phyloP scores from a whole-genome alignment of 2,888 invertebrate genomes.

The Thysanoteuthis rhombus region DNA sequence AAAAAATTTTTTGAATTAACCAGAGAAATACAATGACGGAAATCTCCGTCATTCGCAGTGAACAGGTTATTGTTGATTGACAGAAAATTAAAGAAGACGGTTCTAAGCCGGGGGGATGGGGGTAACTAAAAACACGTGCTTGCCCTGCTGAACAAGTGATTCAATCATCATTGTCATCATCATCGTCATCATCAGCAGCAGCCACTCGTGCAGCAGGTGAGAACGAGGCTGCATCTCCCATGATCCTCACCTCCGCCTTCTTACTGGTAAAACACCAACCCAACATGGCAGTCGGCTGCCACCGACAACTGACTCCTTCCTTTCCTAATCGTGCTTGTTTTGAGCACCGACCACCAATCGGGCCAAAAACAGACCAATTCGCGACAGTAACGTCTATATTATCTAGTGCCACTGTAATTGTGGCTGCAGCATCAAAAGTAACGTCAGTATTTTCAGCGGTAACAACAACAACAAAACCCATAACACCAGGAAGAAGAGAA shows the following conservation, averaged over 20 bases:
- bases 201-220: background rate
- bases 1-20: too few species aligned
- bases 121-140: background rate
- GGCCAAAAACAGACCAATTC: background rate
- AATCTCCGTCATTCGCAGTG: background rate
- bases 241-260: conserved; percentile 15
- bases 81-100: background rate
- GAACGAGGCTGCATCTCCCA: conserved; percentile 25
- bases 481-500: background rate
- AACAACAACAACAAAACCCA: background rate
- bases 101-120: too few species aligned
- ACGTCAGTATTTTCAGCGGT: background rate
- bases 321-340: background rate
- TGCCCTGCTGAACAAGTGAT: background rate
- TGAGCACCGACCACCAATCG: background rate
- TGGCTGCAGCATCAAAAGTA: too few species aligned
- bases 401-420: background rate
- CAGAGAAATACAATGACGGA: too few species aligned
- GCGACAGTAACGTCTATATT: background rate
- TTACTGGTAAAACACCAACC: background rate
- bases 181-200: background rate
- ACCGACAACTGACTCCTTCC: conserved; percentile 12
- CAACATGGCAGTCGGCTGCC: conserved; percentile 19
- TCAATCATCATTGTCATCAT: background rate
- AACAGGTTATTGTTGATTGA: background rate